Conservation (phyloP, 2,888 invertebrate species). For the Microplitis manilae region DNA sequence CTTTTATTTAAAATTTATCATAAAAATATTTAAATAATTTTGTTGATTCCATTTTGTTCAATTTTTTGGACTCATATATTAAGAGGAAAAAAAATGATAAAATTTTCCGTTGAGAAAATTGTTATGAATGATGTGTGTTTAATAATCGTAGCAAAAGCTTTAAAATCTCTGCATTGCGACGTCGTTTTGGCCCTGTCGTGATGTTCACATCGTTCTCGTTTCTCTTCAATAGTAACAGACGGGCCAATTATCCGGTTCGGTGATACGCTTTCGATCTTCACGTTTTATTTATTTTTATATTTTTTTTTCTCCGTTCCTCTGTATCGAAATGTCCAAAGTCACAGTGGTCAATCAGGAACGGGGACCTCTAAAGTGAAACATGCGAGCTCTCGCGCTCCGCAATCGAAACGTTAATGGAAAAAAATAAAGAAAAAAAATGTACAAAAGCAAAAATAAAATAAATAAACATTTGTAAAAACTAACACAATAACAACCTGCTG, state of each 20-base stretch:
- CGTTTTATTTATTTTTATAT: conserved; percentile 35
- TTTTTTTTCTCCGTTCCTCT: conserved; percentile 12
- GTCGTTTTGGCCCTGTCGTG: conserved; percentile 41
- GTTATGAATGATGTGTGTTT: conserved; percentile 31
- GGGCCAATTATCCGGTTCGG: conserved; percentile 46
- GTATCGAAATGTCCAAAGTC: conserved; percentile 39
- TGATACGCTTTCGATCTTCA: conserved; percentile 40
- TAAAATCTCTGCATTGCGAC: conserved; percentile 47
- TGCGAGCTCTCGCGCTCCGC: conserved; percentile 30
- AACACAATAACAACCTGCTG: not conserved
- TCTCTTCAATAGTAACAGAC: conserved; percentile 43
- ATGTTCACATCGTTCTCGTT: conserved; percentile 28
- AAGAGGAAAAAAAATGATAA: not conserved
- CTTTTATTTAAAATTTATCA: too few species aligned
- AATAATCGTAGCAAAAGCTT: conserved; percentile 19
- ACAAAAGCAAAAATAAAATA: not conserved
- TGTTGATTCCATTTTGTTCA: too few species aligned
- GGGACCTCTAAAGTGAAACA: conserved; percentile 31
- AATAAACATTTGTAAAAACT: not conserved
- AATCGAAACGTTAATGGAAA: conserved; percentile 24
- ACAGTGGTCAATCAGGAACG: conserved; percentile 40
- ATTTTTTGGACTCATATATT: not conserved
- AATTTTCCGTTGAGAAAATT: conserved; percentile 22
- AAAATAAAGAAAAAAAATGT: conserved; percentile 17
- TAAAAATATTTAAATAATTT: too few species aligned